Base-by-base conservation (phyloP, 1,140 invertebrate genomes). In the Phthorimaea operculella region DNA sequence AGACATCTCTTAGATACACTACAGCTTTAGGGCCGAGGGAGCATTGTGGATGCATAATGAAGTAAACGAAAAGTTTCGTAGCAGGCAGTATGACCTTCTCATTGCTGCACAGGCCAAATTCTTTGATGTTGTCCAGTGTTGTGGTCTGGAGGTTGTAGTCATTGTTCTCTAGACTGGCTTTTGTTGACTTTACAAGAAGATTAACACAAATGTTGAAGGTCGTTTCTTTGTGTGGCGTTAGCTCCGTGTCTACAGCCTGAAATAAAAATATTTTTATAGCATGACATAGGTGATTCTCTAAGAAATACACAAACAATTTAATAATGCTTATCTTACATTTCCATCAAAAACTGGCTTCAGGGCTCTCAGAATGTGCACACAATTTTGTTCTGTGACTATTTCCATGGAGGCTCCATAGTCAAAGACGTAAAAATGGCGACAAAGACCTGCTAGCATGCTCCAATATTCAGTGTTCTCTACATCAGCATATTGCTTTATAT, bases 41-140 rank as follows among this genome's bases (percentile, higher is more conserved):
- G 7, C 90, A 90, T 33, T 87, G 88, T 1, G 88, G 87, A 67
- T 90, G 86, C 70, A 92, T 87, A 59, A 92, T 87, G 52, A 90
- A 89, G 72, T 89, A 89, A 12, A 92, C 79, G 4, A 89, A 85
- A 52, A 91, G 77, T 66, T 90, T 91, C 36, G 88, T 88, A 60
- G 76, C 78, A 18, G 86, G 86, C 18, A 89, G 77, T n/a, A 90
- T 68, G 34, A 87, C 84, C 57, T 82, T 74, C 33, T 86, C 73
- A 51, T 85, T 77, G 28, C 68, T 59, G 47, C 74, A 72, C 5
- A 76, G 55, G 47, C 81, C 87, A 57, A 90, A 85, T 59, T 87
- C 77, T 69, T 76, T 86, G 8, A 90, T 86, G 28, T 87, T 86
- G 21, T 78, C 58, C 6, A 91, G 65, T 51, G 89, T 73, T 12